Percentiles rank a stretch among this genome's conserved stretches.
Evolutionary conservation across 2,113 vertebrate species (phyloP).

Genomic region (Orthonyx spaldingii): DNA sequence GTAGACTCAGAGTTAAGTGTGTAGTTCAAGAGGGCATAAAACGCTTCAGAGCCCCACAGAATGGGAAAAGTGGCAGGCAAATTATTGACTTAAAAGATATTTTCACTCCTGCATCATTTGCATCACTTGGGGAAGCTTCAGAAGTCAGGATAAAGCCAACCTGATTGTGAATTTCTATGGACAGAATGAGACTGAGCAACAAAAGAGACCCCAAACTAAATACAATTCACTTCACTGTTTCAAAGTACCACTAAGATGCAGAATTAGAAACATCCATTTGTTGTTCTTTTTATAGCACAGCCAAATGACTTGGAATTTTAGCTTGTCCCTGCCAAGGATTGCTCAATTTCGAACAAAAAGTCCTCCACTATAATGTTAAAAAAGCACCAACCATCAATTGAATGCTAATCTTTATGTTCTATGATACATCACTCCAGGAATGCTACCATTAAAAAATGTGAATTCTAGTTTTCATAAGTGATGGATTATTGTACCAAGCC

Average conservation of each 20-base stretch:
- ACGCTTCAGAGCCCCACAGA: neutral
- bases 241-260: constrained; percentile 39
- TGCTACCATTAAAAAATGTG: constrained; percentile 73
- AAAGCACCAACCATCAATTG: constrained; percentile 65
- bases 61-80: neutral
- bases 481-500: constrained; percentile 78
- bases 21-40: neutral
- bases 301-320: constrained; percentile 71
- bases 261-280: constrained; percentile 63
- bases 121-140: neutral
- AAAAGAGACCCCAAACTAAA: neutral
- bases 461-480: constrained; percentile 78
- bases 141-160: neutral
- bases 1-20: neutral
- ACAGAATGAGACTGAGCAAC: neutral
- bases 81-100: neutral
- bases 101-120: neutral
- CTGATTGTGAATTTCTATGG: neutral
- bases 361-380: constrained; percentile 61
- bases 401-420: constrained; percentile 75
- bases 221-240: constrained; percentile 3
- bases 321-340: constrained; percentile 55
- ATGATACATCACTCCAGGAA: constrained; percentile 73
- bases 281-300: constrained; percentile 68
- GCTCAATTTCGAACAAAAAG: constrained; percentile 66